These are phyloP conservation scores for Tadarida brasiliensis DNA, from an alignment of 2,797 vertebrate genomes.

Conservation along the genomic window DNA sequence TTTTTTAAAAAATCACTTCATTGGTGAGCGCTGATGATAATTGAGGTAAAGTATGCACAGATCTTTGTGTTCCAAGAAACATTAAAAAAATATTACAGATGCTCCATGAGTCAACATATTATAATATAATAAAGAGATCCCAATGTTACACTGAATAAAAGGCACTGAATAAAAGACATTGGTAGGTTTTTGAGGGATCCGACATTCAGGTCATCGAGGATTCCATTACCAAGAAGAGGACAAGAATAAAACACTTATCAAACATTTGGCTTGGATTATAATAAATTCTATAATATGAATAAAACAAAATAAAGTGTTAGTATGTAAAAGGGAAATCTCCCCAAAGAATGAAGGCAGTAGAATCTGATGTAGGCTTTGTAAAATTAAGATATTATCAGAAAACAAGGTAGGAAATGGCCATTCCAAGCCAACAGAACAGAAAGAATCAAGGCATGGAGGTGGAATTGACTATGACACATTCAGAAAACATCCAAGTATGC, in stretches of 20 bases:
- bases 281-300: background rate
- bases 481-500: background rate
- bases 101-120: background rate
- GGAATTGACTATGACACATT: background rate
- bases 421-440: background rate
- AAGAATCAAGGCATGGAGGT: background rate
- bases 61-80: background rate
- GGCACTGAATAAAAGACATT: background rate
- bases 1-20: conserved; percentile 29
- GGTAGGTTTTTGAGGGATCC: background rate
- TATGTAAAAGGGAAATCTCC: background rate
- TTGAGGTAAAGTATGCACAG: background rate
- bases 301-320: background rate
- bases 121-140: background rate
- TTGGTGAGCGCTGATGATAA: background rate
- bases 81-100: background rate
- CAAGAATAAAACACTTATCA: background rate
- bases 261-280: background rate
- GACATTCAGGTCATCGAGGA: background rate
- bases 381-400: background rate
- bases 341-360: background rate
- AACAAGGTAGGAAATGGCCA: background rate
- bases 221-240: background rate
- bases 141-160: background rate
- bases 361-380: background rate